These are phyloP conservation scores for Lepisosteus oculatus DNA, from an alignment of 2,113 vertebrate genomes.

Conservation along the genomic window DNA sequence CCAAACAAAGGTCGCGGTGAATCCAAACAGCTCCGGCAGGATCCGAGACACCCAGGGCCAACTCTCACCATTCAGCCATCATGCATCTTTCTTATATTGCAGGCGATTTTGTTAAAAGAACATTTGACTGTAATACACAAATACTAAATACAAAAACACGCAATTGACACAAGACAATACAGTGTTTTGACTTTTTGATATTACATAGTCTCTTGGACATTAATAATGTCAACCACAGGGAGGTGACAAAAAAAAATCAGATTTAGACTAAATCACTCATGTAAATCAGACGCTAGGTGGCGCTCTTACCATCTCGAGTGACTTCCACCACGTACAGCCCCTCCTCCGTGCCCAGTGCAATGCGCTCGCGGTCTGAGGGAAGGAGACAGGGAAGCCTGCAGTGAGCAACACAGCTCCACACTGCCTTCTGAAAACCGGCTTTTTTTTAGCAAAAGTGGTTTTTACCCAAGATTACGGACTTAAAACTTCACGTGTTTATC, in stretches of 20 bases:
- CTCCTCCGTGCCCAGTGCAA: constrained; percentile 89
- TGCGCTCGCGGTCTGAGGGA: constrained; percentile 83
- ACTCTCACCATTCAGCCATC: background rate
- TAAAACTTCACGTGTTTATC: too few relatives aligned
- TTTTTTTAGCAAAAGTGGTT: too few relatives aligned
- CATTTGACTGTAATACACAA: too few relatives aligned
- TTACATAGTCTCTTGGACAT: too few relatives aligned
- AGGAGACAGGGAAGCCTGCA: constrained; percentile 3
- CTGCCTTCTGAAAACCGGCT: too few relatives aligned
- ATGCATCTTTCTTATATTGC: background rate
- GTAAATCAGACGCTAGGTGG: background rate
- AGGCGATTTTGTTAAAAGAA: too few relatives aligned
- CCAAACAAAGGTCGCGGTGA: background rate
- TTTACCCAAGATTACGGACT: too few relatives aligned
- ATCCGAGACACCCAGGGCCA: background rate
- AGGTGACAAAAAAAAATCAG: background rate
- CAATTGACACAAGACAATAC: background rate
- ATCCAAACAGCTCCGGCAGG: too few relatives aligned
- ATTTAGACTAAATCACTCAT: too few relatives aligned
- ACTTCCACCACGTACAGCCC: constrained; percentile 92
- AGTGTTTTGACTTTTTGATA: background rate
- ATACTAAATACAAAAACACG: too few relatives aligned
- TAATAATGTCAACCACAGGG: background rate
- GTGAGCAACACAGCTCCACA: too few relatives aligned
- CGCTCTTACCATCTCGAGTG: constrained; percentile 83